Evolutionary conservation across 1,140 invertebrate species (phyloP), one percentile per base, ranked within the genome.

Genomic region (Thrips palmi): DNA sequence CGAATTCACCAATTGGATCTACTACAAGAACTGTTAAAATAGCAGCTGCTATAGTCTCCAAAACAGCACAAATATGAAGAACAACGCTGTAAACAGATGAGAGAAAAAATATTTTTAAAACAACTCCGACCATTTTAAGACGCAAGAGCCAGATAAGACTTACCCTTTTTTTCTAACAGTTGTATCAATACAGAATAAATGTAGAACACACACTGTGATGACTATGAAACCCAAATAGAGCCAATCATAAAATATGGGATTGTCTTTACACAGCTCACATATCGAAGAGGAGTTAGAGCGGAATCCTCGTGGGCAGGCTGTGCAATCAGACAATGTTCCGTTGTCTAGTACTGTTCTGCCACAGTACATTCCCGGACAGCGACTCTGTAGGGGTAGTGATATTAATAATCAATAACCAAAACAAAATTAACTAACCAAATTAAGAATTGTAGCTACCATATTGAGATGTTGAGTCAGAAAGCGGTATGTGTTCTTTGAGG

Each of bases 151-250:
- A 19, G 14, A n/a, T n/a, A 18, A 20, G 27, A 50, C 54, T 57
- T 60, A 80, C 75, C 67, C n/a, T n/a, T n/a, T 75, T 49, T 77
- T 67, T 46, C 73, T 67, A 52, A 79, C 74, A 24, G 78, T 68
- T 14, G 80, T 50, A 45, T 93, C 88, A 31, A 93, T 93, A 50
- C 81, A 89, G 49, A 84, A 85, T 68, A 82, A 87, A 57, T 96
- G 87, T 39, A 93, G 59, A 21, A 89, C 71, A 8, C 93, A 54
- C 0, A 85, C 75, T 25, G 89, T 47, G 5, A 92, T 52, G 1
- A 74, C 81, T 83, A 94, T 92, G 50, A 94, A 96, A 2, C 84
- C 82, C 11, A 96, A 63, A 58, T 92, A 96, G 1, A 93, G 64
- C 77, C 84, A 91, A 52, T 94, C 89, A 52, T 96, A 94, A n/a